Base-by-base conservation (phyloP, 92 coral and sea anemone genomes). In the Epizoanthus ramosus region DNA sequence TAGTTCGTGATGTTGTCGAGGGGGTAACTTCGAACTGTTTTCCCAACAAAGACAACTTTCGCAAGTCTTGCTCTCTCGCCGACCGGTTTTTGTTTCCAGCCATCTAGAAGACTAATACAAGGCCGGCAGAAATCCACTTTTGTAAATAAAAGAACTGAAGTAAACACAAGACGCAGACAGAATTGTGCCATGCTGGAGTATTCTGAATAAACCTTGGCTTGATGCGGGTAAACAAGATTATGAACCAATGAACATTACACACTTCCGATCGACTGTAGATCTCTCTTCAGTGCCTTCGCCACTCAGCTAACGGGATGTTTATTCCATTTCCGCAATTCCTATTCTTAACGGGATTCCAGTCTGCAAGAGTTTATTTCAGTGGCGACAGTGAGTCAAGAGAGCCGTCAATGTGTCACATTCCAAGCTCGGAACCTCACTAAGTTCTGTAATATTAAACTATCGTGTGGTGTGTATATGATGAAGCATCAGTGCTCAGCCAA, bases 41-140 rank as follows among this genome's bases (percentile, higher is more conserved):
- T 94, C 21, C 98, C 99, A 31, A 92, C 84, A 76, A 95, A 93
- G 16, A 97, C 99, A 9, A 97, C 98, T 64, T 85, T 80, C 17
- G 91, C 95, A 33, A 74, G 85, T 74, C 80, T 84, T 4, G 99
- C 98, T 79, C 97, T 89, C 70, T 94, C 88, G 0, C 91, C 94
- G 3, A 80, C 93, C 59, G 90, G 63, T 73, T 85, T 73, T 64
- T 75, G 91, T 61, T 87, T 92, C 98, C 99, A 92, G 22, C 97
- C 98, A 18, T 92, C 74, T 8, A 94, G 91, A 16, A 88, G 19
- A 9, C 43, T 25, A 43, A 94, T 92, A 68, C 98, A 93, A 21
- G 98, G 94, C 63, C 88, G 93, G 50, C 88, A 87, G 64, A 91
- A 50, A 64, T 88, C 92, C 3, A 87, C 73, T 25, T 87, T 19